Percentiles rank a stretch among this genome's conserved stretches.
phyloP scores from a whole-genome alignment of 2,888 invertebrate genomes.

The Mythimna pallens region DNA sequence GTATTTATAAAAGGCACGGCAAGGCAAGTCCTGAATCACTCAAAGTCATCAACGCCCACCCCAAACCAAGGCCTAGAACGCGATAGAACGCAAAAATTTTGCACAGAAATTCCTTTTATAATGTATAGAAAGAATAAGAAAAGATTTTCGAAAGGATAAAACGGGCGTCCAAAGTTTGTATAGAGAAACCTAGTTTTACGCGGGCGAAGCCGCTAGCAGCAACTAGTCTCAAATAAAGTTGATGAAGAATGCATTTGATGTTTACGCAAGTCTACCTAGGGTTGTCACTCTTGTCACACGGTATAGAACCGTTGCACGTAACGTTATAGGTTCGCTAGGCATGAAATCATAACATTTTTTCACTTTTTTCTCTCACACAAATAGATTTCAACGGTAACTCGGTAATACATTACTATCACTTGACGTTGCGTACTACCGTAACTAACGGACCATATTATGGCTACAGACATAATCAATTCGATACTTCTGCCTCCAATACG shows the following conservation, averaged over 20 bases:
- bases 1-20: no score
- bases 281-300: slow-evolving; percentile 26
- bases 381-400: slow-evolving; percentile 44
- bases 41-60: no score
- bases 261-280: slow-evolving; percentile 1
- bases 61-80: no score
- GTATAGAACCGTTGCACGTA: slow-evolving; percentile 2
- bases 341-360: slow-evolving; percentile 19
- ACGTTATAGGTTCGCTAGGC: background rate
- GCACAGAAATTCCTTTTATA: no score
- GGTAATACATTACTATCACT: slow-evolving; percentile 41
- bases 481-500: background rate
- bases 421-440: slow-evolving; percentile 41
- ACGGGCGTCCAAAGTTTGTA: no score
- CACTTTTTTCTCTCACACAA: slow-evolving; percentile 29
- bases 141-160: no score
- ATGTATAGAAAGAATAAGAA: no score
- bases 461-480: slow-evolving; percentile 39
- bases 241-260: background rate
- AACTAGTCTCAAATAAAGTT: background rate
- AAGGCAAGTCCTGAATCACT: no score
- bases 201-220: no score
- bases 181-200: no score
- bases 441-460: slow-evolving; percentile 43
- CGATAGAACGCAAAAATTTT: no score